A percentile compares a stretch with the other conserved stretches of the same genome.
Conservation (phyloP, 2,888 invertebrate species). For the Reticulitermes lucifugus region DNA sequence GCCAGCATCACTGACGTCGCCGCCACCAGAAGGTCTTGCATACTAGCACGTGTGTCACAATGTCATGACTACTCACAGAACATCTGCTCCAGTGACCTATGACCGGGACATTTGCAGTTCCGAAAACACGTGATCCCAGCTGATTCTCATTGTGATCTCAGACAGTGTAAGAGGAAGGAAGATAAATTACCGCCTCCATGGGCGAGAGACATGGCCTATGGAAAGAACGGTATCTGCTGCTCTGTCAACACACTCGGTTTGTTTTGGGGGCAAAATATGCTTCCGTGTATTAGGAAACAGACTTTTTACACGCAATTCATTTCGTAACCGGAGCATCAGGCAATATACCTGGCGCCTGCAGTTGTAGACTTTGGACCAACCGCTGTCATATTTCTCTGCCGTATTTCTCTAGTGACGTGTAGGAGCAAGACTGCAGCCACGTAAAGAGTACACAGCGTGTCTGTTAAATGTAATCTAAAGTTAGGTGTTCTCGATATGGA, state of each 20-base stretch:
- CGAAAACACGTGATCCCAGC: no score
- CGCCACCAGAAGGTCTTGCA: neutral
- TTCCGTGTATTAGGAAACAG: neutral
- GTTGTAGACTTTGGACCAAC: neutral
- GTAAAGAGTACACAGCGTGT: neutral
- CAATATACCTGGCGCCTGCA: constrained; percentile 1
- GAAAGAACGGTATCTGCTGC: no score
- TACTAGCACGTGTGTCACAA: neutral
- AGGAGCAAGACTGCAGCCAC: no score
- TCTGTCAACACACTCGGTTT: neutral
- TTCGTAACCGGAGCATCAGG: neutral
- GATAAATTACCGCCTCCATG: no score
- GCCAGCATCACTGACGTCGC: neutral
- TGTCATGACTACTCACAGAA: no score
- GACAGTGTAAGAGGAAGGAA: no score
- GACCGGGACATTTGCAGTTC: constrained; percentile 4
- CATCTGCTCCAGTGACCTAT: constrained; percentile 44
- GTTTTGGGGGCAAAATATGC: constrained; percentile 1
- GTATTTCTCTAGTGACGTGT: no score
- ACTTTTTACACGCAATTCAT: neutral
- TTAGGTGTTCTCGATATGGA: no score
- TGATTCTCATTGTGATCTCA: no score
- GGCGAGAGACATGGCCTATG: no score
- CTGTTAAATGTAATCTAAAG: neutral
- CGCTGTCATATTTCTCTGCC: constrained; percentile 12